These are phyloP conservation scores for Halictus quadricinctus DNA, from an alignment of 2,888 invertebrate genomes.

Conservation along the genomic window DNA sequence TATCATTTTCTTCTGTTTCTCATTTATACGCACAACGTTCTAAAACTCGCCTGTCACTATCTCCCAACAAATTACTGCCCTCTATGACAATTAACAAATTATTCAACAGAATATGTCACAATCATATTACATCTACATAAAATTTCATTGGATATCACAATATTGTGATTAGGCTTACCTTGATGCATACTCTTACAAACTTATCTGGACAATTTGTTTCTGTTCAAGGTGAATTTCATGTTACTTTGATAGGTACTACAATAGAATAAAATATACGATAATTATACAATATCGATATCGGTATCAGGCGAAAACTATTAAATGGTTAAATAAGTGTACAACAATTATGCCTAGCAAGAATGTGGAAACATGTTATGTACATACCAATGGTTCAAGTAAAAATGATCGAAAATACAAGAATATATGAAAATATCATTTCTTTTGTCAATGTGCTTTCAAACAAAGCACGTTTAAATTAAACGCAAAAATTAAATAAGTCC, in stretches of 20 bases:
- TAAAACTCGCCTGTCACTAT: constrained; percentile 49
- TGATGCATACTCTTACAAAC: constrained; percentile 48
- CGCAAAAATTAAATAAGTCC: constrained; percentile 51
- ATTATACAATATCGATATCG: constrained; percentile 52
- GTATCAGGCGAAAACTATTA: constrained; percentile 56
- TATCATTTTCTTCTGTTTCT: constrained; percentile 33
- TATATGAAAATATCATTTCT: constrained; percentile 52
- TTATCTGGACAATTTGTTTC: constrained; percentile 38
- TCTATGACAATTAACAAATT: constrained; percentile 55
- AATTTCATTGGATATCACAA: constrained; percentile 60
- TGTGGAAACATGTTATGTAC: constrained; percentile 73
- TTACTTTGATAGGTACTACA: constrained; percentile 39
- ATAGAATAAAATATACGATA: constrained; percentile 61
- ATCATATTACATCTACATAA: constrained; percentile 43
- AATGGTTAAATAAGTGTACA: constrained; percentile 66
- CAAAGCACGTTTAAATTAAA: constrained; percentile 50
- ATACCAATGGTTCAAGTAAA: constrained; percentile 59
- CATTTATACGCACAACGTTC: constrained; percentile 43
- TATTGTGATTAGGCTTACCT: constrained; percentile 65
- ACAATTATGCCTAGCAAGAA: constrained; percentile 73
- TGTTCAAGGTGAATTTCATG: constrained; percentile 42
- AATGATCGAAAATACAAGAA: constrained; percentile 45
- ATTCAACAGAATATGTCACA: constrained; percentile 52
- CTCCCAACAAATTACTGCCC: constrained; percentile 67
- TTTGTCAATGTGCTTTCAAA: constrained; percentile 38